These are phyloP conservation scores for Bursaphelenchus okinawaensis DNA, from an alignment of 2,888 invertebrate genomes.

Conservation along the genomic window DNA sequence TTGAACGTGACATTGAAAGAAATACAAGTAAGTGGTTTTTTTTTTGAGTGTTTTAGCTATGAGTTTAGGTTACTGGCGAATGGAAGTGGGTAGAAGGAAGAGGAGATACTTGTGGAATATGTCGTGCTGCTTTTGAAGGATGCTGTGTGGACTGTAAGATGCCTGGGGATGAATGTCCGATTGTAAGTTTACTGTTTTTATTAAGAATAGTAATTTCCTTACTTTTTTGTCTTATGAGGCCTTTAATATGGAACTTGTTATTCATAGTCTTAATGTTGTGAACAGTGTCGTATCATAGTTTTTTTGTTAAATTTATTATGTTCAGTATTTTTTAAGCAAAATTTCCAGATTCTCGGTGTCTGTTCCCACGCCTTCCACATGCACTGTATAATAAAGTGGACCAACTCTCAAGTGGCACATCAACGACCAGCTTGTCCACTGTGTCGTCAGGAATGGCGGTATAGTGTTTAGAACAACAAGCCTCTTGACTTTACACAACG, in stretches of 20 bases:
- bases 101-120: constrained; percentile 97
- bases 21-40: neutral
- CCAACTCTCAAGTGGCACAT: constrained; percentile 70
- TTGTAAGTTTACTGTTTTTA: constrained; percentile 27
- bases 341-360: constrained; percentile 67
- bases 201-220: neutral
- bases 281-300: no score
- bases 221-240: neutral
- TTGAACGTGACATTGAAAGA: constrained; percentile 3
- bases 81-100: constrained; percentile 95
- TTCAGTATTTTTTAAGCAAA: no score
- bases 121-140: constrained; percentile 93
- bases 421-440: constrained; percentile 66
- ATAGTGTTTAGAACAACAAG: neutral
- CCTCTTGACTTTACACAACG: neutral
- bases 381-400: constrained; percentile 99
- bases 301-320: no score
- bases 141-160: constrained; percentile 49
- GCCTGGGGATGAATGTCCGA: constrained; percentile 53
- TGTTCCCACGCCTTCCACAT: constrained; percentile 99
- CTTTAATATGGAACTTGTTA: no score
- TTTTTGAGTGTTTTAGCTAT: neutral
- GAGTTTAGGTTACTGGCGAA: constrained; percentile 66
- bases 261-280: no score
- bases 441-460: constrained; percentile 91